A percentile compares a stretch with the other conserved stretches of the same genome.
Evolutionary conservation across 2,797 vertebrate genomes (phyloP).

Genomic region (Varecia variegata): DNA sequence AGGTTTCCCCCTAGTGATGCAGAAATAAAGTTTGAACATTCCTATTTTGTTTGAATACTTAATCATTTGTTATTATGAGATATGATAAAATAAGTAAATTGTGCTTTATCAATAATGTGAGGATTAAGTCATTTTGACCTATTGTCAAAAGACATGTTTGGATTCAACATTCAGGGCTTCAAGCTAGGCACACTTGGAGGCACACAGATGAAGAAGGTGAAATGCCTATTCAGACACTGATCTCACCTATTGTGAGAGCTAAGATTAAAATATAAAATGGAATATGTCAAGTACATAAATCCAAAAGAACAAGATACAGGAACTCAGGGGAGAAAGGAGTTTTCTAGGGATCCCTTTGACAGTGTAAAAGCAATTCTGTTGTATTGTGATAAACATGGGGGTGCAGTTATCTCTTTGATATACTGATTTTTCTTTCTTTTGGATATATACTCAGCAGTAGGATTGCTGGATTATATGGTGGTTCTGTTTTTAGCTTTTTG

Average conservation of each 20-base stretch:
- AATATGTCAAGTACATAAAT: background rate
- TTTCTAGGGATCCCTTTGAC: background rate
- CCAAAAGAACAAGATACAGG: background rate
- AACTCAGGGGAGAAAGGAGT: background rate
- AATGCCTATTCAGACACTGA: no score
- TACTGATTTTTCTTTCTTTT: background rate
- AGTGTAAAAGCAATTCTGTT: background rate
- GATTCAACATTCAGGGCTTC: background rate
- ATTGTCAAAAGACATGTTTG: background rate
- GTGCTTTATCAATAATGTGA: background rate
- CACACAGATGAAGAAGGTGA: background rate
- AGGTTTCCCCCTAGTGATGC: slow-evolving; percentile 20
- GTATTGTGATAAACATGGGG: background rate
- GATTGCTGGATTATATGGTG: background rate
- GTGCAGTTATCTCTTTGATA: background rate
- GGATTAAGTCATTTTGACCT: background rate
- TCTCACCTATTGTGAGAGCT: background rate
- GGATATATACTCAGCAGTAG: background rate
- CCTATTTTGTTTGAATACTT: slow-evolving; percentile 42
- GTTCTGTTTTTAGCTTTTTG: background rate
- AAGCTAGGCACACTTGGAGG: background rate
- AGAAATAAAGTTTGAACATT: slow-evolving; percentile 19
- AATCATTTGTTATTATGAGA: slow-evolving; percentile 55
- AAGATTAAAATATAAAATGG: background rate
- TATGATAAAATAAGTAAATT: background rate